Base-by-base conservation (phyloP, 2,113 vertebrate genomes). In the Clupea harengus region DNA sequence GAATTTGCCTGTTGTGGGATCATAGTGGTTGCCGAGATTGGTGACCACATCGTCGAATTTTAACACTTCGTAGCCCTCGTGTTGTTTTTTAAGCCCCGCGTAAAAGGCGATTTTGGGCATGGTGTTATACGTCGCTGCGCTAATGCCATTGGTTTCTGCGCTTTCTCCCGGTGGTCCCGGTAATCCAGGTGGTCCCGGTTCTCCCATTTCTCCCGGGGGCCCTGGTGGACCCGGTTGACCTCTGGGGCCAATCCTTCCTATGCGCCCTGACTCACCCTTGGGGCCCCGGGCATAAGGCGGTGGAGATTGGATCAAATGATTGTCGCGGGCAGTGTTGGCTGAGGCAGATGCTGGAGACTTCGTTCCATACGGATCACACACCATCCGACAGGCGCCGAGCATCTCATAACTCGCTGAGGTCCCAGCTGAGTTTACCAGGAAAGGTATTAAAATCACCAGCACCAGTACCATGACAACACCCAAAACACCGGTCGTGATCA, bases 21-120 rank as follows among this genome's bases (percentile, higher is more conserved):
- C 97, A 87, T 99, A 99, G 94, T 99, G 97, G 90, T 99, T 99
- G 11, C 98, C 98, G 72, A 99, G 94, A 89, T 99, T 99, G 87
- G 98, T 99, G 86, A 99, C 98, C 13, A 99, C 98, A 93, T 99
- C 98, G 94, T 99, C 98, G 93, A 99, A 99, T 92, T 97, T 97
- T 85, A 99, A 94, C 91, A 99, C 96, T 91, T 99, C 97, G 50
- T 99, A 99, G 57, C 98, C 98, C 88, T 99, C 98, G 87, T 99
- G 98, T 89, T 98, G 98, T 91, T 97, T 95, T 92, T 98, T 98
- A 88, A 99, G 97, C 86, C 98, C 97, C 6, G 98, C 98, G 88
- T 99, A 99, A 94, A 99, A 99, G 52, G 98, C 98, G 60, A 99
- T 98, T 92, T 97, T 98, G 89, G 98, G 98, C 39, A 99, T 93